A percentile compares a stretch with the other conserved stretches of the same genome.
phyloP scores from a whole-genome alignment of 2,797 vertebrate species.

The Euphonia xanthogaster region DNA sequence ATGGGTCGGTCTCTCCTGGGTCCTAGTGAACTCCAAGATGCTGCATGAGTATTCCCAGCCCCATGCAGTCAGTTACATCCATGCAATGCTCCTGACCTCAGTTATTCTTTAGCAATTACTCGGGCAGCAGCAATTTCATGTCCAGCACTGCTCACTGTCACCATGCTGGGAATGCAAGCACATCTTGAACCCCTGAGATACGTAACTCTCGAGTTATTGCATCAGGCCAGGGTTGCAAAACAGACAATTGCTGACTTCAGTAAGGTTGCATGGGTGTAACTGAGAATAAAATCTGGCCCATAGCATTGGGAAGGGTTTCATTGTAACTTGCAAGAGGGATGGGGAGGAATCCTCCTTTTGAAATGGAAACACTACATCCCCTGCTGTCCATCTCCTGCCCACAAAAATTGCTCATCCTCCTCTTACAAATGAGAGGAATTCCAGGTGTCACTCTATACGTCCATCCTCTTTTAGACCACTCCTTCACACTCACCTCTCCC shows the following conservation, averaged over 20 bases:
- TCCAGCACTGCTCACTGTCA: background rate
- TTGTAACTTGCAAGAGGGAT: background rate
- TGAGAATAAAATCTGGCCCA: conserved; percentile 6
- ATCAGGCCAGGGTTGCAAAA: conserved; percentile 53
- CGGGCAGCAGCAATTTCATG: background rate
- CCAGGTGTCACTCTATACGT: background rate
- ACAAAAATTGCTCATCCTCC: background rate
- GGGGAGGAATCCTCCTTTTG: background rate
- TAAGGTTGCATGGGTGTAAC: conserved; percentile 50
- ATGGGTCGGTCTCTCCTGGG: background rate
- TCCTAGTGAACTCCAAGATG: background rate
- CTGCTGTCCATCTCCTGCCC: background rate
- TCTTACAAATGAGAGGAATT: background rate
- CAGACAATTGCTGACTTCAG: conserved; percentile 54
- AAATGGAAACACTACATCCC: background rate
- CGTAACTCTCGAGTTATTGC: background rate
- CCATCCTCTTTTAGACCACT: background rate
- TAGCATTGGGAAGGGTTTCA: conserved; percentile 36
- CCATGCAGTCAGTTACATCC: background rate
- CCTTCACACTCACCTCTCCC: background rate
- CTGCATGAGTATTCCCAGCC: accelerated
- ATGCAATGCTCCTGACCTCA: background rate
- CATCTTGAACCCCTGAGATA: background rate
- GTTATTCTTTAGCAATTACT: background rate
- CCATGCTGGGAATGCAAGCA: background rate